Conservation (phyloP, 2,113 vertebrate species). For the Halcyon malimbica region DNA sequence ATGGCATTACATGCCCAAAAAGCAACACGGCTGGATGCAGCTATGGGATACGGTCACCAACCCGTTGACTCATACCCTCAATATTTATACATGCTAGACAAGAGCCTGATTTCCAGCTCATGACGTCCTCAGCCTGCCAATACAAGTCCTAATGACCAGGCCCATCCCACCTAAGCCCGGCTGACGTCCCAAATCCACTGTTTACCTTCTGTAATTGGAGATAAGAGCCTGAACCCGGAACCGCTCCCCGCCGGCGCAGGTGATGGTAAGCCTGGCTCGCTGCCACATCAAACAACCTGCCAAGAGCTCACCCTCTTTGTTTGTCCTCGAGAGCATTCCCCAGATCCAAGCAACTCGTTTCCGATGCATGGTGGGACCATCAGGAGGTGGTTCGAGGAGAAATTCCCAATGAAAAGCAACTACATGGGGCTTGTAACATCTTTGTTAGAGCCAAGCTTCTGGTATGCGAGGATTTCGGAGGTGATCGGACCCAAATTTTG, state of each 20-base stretch:
- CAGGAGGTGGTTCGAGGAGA: background rate
- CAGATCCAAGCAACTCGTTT: fast-evolving
- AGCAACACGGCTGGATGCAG: fast-evolving
- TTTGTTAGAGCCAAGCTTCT: background rate
- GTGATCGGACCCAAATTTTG: background rate
- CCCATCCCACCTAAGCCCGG: background rate
- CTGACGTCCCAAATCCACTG: background rate
- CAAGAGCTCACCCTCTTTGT: background rate
- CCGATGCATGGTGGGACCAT: background rate
- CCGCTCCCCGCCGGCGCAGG: background rate
- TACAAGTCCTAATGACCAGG: background rate
- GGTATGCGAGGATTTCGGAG: background rate
- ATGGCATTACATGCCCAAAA: background rate
- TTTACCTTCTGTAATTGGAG: background rate
- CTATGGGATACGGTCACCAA: background rate
- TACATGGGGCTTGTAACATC: fast-evolving
- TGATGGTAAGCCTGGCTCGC: background rate
- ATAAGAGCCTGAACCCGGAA: background rate
- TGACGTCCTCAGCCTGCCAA: background rate
- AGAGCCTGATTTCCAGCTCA: background rate
- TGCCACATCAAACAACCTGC: fast-evolving
- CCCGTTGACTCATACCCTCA: background rate
- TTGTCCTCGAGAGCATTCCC: background rate
- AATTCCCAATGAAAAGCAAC: background rate
- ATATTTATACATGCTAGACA: no score